A percentile compares a stretch with the other conserved stretches of the same genome.
Conservation (phyloP, 2,888 invertebrate genomes). For the Euclidia mi region DNA sequence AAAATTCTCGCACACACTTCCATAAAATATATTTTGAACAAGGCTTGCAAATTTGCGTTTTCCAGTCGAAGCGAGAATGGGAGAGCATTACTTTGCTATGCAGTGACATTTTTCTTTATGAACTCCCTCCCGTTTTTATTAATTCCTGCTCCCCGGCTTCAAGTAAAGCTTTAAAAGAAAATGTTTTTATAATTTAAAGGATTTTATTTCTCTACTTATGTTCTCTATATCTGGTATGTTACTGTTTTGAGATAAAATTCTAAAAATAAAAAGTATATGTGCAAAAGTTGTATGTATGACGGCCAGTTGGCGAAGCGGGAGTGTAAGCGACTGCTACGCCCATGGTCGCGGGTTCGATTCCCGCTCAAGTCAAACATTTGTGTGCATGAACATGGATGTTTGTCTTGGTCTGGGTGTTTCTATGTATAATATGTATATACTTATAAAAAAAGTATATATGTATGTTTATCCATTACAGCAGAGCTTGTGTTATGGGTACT, state of each 20-base stretch:
- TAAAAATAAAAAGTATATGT: no score
- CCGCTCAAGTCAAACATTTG: no score
- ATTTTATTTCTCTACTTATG: slow-evolving; percentile 33
- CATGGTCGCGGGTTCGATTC: no score
- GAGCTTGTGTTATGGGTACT: no score
- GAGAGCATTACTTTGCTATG: slow-evolving; percentile 79
- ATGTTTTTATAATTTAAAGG: slow-evolving; percentile 63
- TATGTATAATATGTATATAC: no score
- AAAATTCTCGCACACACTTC: slow-evolving; percentile 22
- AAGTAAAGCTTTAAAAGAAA: slow-evolving; percentile 72
- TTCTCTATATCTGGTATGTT: slow-evolving; percentile 5
- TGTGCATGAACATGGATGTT: no score
- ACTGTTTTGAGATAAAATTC: neutral
- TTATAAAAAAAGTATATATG: no score
- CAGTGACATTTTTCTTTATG: slow-evolving; percentile 86
- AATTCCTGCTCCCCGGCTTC: slow-evolving; percentile 72
- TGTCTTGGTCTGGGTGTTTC: no score
- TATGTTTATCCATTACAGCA: no score
- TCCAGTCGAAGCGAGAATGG: slow-evolving; percentile 61
- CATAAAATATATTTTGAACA: slow-evolving; percentile 34
- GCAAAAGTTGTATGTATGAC: no score
- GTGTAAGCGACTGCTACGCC: no score
- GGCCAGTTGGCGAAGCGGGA: no score
- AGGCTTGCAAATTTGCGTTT: slow-evolving; percentile 50
- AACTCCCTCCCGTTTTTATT: slow-evolving; percentile 81